phyloP scores from a whole-genome alignment of 1,140 invertebrate species.

The Drosophila carrolli region DNA sequence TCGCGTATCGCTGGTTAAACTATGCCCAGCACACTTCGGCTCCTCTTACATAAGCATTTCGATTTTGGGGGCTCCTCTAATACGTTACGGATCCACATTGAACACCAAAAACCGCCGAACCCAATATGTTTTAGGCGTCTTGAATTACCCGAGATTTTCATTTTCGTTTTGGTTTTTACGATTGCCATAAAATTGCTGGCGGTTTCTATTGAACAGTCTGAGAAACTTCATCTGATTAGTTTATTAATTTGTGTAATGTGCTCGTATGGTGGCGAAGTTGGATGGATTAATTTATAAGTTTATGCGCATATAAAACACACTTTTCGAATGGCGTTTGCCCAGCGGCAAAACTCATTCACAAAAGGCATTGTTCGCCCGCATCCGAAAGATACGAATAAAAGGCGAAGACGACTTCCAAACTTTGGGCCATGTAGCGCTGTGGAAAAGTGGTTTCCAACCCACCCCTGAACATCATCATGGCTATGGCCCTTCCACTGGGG shows the following conservation, averaged over 20 bases:
- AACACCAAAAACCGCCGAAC: conserved; percentile 13
- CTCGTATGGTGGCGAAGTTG: conserved; percentile 14
- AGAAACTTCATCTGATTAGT: conserved; percentile 44
- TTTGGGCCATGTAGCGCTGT: conserved; percentile 7
- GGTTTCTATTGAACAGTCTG: conserved; percentile 43
- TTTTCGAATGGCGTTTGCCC: conserved; percentile 29
- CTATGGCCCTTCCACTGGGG: neutral
- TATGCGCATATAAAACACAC: conserved; percentile 39
- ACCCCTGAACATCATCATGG: conserved; percentile 12
- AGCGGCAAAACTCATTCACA: conserved; percentile 54
- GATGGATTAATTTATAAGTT: conserved; percentile 61
- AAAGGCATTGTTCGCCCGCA: conserved; percentile 50
- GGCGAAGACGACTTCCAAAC: neutral
- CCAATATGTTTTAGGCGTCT: conserved; percentile 33
- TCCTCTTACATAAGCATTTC: conserved; percentile 39
- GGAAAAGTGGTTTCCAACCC: conserved; percentile 41
- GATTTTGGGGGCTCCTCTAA: conserved; percentile 37
- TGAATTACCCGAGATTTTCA: conserved; percentile 49
- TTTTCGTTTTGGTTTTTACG: conserved; percentile 28
- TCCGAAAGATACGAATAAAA: conserved; percentile 24
- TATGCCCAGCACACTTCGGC: conserved; percentile 41
- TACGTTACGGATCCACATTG: conserved; percentile 34
- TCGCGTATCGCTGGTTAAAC: conserved; percentile 33
- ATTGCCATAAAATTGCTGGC: conserved; percentile 53
- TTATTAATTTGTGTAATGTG: conserved; percentile 65